Base-by-base conservation (phyloP, 1,140 invertebrate genomes). In the Euwallacea fornicatus region DNA sequence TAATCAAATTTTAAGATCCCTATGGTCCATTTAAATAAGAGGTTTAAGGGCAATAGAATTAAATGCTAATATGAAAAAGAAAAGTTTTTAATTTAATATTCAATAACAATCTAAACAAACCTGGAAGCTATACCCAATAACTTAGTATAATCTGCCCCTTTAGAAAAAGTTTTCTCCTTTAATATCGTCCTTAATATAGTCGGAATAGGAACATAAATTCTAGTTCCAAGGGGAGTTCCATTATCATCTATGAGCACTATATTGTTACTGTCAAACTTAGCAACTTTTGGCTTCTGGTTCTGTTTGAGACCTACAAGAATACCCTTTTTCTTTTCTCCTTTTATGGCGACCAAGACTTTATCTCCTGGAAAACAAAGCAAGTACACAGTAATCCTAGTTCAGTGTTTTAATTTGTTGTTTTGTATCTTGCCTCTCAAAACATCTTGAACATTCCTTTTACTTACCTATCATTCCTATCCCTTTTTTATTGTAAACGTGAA, bases 251-350 rank as follows among this genome's bases (percentile, higher is more conserved):
- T 92, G 0, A 99, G 82, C 0, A 99, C 97, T 69, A 99, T 81
- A 83, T 99, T 99, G 80, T 99, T 99, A 73, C 90, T 95, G 81
- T 99, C 98, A 83, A 95, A 97, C 78, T 91, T 92, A 0, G 97
- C 97, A 43, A 97, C 85, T 81, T 93, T 91, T 6, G 90, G 80
- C 66, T 88, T 86, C 79, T 98, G 94, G 66, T 87, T 88, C 79
- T 95, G 90, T 79, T 95, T 96, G 0, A 94, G 83, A 0, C 98
- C 98, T 21, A 99, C 97, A 58, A 99, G 85, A 71, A 97, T 93
- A 2, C 91, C 98, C 82, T 96, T 96, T 79, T 96, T 97, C 86
- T 97, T 99, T 80, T 98, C 91, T 41, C 97, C 97, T 82, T 93
- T 95, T 74, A 99, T 94, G 4, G 98, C 95, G n/a, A 99, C 89